Percentiles rank a stretch among this genome's conserved stretches.
Evolutionary conservation across 2,888 invertebrate species (phyloP).

Genomic region (Agrochola litura): DNA sequence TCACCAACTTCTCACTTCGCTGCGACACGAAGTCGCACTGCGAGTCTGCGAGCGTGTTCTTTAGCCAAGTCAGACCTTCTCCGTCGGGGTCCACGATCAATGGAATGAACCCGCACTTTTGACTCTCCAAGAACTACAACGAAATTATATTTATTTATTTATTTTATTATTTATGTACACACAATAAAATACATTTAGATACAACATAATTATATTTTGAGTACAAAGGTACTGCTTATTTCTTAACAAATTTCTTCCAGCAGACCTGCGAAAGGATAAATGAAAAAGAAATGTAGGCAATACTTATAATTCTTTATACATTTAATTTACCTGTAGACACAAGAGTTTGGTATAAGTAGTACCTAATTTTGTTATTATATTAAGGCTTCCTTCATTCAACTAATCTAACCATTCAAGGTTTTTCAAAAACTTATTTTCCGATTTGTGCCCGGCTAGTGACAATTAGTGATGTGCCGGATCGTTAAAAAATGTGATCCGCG

Average conservation of each 20-base stretch:
- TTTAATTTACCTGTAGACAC: neutral
- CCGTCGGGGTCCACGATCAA: conserved; percentile 97
- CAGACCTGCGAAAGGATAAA: too few relatives aligned
- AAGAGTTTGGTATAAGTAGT: neutral
- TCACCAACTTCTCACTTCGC: conserved; percentile 93
- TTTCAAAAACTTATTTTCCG: neutral
- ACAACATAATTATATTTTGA: too few relatives aligned
- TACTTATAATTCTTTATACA: neutral
- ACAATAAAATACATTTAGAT: too few relatives aligned
- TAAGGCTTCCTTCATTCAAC: too few relatives aligned
- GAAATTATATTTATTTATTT: too few relatives aligned
- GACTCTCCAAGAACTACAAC: conserved; percentile 76
- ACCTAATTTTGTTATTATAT: too few relatives aligned
- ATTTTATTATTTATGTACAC: too few relatives aligned
- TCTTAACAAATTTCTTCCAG: too few relatives aligned
- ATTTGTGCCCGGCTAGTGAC: neutral
- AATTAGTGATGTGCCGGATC: too few relatives aligned
- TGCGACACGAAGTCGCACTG: conserved; percentile 95
- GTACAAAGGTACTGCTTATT: too few relatives aligned
- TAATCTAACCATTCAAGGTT: neutral
- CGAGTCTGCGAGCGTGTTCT: conserved; percentile 91
- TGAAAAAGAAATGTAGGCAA: too few relatives aligned
- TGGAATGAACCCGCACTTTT: conserved; percentile 92
- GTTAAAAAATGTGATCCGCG: too few relatives aligned
- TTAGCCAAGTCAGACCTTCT: conserved; percentile 95